Conservation (phyloP, 2,113 vertebrate genomes). For the Nettapus auritus region DNA sequence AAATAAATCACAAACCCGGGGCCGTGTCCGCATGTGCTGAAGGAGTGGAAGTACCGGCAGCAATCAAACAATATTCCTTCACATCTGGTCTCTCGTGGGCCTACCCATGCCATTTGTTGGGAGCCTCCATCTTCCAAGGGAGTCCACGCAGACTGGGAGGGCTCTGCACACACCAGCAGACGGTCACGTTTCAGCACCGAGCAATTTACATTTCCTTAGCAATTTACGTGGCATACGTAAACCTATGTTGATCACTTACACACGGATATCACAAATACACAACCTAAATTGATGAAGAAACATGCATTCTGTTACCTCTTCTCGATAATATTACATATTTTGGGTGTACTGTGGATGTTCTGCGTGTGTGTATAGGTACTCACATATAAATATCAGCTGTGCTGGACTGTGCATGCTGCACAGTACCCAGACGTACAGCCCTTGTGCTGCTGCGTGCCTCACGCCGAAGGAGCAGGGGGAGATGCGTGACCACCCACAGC, state of each 20-base stretch:
- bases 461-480: not conserved
- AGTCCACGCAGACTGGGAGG: not conserved
- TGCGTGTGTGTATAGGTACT: fast-evolving
- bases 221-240: not conserved
- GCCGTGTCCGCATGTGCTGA: fast-evolving
- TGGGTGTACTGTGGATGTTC: fast-evolving
- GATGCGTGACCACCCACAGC: not conserved
- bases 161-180: not conserved
- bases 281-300: fast-evolving
- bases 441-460: not conserved
- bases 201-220: not conserved
- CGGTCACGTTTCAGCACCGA: not conserved
- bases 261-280: not conserved
- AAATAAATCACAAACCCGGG: not conserved
- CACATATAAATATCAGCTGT: fast-evolving
- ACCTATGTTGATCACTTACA: not conserved
- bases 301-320: not conserved
- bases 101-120: not conserved
- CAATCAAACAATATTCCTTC: not conserved
- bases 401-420: fast-evolving
- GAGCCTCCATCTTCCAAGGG: not conserved
- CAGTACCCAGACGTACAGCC: not conserved
- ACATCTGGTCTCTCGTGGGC: not conserved
- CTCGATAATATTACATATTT: fast-evolving
- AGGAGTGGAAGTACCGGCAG: not conserved